Percentiles rank a stretch among this genome's conserved stretches.
Evolutionary conservation across 2,888 invertebrate species (phyloP).

Genomic region (Marasmarcha lunaedactyla): DNA sequence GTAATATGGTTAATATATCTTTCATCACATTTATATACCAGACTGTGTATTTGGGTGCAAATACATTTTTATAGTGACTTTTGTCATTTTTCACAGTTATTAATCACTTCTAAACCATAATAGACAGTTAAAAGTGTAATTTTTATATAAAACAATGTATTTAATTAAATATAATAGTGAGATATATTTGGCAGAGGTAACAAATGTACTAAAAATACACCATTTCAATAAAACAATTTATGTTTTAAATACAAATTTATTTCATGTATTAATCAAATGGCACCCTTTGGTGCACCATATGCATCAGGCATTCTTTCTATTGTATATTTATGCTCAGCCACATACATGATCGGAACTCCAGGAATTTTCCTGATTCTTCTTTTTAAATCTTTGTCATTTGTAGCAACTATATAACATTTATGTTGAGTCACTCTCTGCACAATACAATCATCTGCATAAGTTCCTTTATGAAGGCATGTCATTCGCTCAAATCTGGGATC

Average conservation of each 20-base stretch:
- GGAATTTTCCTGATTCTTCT: constrained; percentile 96
- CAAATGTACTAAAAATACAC: constrained; percentile 3
- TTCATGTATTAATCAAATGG: constrained; percentile 35
- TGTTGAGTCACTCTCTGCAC: constrained; percentile 97
- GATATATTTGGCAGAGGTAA: too few relatives aligned
- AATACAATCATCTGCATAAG: constrained; percentile 98
- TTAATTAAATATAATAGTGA: too few relatives aligned
- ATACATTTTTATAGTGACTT: too few relatives aligned
- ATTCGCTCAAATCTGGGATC: constrained; percentile 94
- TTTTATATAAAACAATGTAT: too few relatives aligned
- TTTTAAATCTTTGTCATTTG: constrained; percentile 97
- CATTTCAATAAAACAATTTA: constrained; percentile 1
- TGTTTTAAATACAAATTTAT: too few relatives aligned
- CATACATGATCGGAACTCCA: constrained; percentile 99
- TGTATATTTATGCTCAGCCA: constrained; percentile 91
- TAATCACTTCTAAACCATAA: too few relatives aligned
- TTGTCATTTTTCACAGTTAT: too few relatives aligned
- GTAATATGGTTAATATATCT: too few relatives aligned
- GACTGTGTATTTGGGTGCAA: too few relatives aligned
- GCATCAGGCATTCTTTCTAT: constrained; percentile 99
- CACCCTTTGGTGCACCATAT: constrained; percentile 89
- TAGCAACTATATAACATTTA: constrained; percentile 99
- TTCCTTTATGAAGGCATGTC: constrained; percentile 95
- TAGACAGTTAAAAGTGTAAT: too few relatives aligned
- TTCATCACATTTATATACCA: too few relatives aligned